A percentile compares a stretch with the other conserved stretches of the same genome.
phyloP scores from a whole-genome alignment of 2,797 vertebrate genomes.

The Acipenser ruthenus region DNA sequence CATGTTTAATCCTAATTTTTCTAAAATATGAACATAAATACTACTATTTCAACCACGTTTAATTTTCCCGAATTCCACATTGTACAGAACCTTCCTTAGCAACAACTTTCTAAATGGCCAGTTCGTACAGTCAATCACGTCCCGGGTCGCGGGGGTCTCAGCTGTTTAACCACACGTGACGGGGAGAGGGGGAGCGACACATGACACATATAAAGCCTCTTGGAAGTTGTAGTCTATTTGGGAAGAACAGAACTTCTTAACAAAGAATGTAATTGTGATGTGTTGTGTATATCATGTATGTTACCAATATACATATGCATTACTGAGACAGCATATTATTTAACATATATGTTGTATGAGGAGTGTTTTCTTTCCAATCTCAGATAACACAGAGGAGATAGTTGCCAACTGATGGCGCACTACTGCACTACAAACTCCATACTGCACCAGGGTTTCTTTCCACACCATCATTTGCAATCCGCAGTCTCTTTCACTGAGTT shows the following conservation, averaged over 20 bases:
- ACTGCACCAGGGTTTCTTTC: not conserved
- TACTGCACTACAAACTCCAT: constrained; percentile 51
- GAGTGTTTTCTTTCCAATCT: no score
- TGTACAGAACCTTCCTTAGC: not conserved
- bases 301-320: not conserved
- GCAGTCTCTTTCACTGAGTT: constrained; percentile 50
- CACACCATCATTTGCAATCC: constrained; percentile 24
- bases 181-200: constrained; percentile 17
- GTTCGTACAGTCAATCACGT: constrained; percentile 24
- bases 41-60: no score
- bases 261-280: not conserved
- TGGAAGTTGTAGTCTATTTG: constrained; percentile 37
- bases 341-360: no score
- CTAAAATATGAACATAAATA: no score
- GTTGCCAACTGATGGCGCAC: no score
- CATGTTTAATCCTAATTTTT: no score
- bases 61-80: no score
- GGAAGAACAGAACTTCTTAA: not conserved
- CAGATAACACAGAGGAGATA: no score
- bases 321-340: not conserved
- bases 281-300: not conserved
- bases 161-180: constrained; percentile 32
- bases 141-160: constrained; percentile 42
- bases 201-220: constrained; percentile 23
- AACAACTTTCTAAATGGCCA: constrained; percentile 9